These are phyloP conservation scores for Philaethria dido DNA, from an alignment of 2,888 invertebrate genomes.

Conservation along the genomic window DNA sequence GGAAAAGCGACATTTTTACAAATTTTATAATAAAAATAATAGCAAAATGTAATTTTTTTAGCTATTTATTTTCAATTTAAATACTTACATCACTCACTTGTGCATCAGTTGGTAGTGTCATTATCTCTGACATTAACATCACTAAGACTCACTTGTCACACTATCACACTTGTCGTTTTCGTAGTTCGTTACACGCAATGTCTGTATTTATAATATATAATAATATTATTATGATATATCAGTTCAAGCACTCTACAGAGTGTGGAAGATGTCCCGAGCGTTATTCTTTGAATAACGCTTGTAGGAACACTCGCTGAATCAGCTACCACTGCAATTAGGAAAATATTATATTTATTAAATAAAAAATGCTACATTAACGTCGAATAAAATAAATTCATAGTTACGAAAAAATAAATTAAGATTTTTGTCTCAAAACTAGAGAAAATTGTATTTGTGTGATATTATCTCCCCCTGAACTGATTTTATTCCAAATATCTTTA, in stretches of 20 bases:
- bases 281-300: conserved; percentile 80
- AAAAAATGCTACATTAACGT: no score
- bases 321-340: conserved; percentile 74
- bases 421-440: no score
- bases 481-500: no score
- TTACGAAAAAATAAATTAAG: no score
- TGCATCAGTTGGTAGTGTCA: conserved; percentile 4
- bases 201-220: conserved; percentile 51
- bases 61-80: background rate
- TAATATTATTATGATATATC: conserved; percentile 36
- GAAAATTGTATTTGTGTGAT: no score
- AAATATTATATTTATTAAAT: background rate
- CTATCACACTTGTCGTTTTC: conserved; percentile 29
- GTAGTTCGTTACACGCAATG: conserved; percentile 35
- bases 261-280: conserved; percentile 79
- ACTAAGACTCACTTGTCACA: conserved; percentile 22
- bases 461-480: no score
- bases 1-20: no score
- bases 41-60: background rate
- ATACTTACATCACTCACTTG: background rate
- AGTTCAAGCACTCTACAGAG: conserved; percentile 59
- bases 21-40: no score
- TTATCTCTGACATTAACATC: conserved; percentile 14
- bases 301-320: conserved; percentile 81
- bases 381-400: no score